These are phyloP conservation scores for Tympanoctomys barrerae DNA, from an alignment of 2,797 vertebrate species.

Conservation along the genomic window DNA sequence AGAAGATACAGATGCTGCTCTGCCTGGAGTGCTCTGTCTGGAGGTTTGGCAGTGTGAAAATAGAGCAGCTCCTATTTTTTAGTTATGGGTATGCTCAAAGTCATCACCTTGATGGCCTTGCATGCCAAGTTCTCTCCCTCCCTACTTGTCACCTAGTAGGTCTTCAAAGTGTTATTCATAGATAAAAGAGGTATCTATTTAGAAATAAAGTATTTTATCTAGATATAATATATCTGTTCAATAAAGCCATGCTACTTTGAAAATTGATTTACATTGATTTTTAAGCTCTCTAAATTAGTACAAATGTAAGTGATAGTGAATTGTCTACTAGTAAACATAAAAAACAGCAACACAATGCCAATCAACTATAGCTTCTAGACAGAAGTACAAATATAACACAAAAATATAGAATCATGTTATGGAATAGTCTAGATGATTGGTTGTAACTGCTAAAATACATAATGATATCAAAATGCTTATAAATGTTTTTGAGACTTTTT, in stretches of 20 bases:
- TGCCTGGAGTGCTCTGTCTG: neutral
- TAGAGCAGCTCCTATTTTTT: neutral
- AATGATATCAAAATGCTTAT: conserved; percentile 2
- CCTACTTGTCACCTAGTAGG: neutral
- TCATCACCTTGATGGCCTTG: neutral
- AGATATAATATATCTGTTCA: neutral
- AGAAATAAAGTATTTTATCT: conserved; percentile 23
- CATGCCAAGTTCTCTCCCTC: neutral
- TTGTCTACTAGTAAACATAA: neutral
- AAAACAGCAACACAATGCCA: neutral
- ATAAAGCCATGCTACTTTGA: neutral
- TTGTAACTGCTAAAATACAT: conserved; percentile 16
- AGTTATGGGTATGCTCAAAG: neutral
- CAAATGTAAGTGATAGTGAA: neutral
- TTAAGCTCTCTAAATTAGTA: neutral
- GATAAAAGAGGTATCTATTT: neutral
- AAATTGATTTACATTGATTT: neutral
- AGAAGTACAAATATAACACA: neutral
- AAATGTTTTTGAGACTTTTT: conserved; percentile 32
- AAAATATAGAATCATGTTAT: neutral
- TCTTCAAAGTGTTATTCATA: neutral
- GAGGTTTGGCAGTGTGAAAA: neutral
- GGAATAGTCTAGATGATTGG: neutral
- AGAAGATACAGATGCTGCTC: neutral
- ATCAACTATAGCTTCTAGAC: conserved; percentile 9